Conservation (phyloP, 1,140 invertebrate species). For the Aphaenogaster ashmeadi region DNA sequence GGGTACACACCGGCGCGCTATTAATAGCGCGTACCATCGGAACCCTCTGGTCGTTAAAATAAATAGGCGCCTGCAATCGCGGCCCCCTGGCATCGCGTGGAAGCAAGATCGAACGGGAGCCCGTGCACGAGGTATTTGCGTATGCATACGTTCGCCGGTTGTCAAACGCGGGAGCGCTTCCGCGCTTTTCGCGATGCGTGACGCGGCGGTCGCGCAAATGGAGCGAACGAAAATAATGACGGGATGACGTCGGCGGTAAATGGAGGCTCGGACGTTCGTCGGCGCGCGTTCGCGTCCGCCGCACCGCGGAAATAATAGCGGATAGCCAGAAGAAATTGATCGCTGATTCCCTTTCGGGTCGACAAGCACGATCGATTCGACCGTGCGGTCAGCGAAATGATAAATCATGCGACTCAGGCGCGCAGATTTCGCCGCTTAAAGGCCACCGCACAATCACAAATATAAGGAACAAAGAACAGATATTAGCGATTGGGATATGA, state of each 20-base stretch:
- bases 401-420: conserved; percentile 22
- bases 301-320: conserved; percentile 12
- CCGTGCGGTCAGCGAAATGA: background rate
- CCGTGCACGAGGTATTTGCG: background rate
- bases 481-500: no score
- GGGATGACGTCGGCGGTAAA: background rate
- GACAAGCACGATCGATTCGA: conserved; percentile 32
- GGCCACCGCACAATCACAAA: no score
- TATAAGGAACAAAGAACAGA: no score
- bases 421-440: conserved; percentile 43
- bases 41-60: conserved; percentile 44
- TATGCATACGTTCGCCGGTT: background rate
- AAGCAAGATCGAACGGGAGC: background rate
- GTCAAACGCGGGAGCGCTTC: background rate
- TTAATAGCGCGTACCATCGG: conserved; percentile 26
- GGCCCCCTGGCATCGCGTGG: background rate
- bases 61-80: conserved; percentile 11
- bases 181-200: background rate
- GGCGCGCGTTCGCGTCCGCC: background rate
- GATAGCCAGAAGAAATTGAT: conserved; percentile 12
- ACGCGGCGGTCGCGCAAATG: background rate
- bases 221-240: conserved; percentile 25
- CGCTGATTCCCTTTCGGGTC: background rate
- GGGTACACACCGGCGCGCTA: conserved; percentile 8
- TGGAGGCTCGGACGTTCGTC: background rate